These are phyloP conservation scores for Rhinatrema bivittatum DNA, from an alignment of 2,797 vertebrate genomes.

Conservation along the genomic window DNA sequence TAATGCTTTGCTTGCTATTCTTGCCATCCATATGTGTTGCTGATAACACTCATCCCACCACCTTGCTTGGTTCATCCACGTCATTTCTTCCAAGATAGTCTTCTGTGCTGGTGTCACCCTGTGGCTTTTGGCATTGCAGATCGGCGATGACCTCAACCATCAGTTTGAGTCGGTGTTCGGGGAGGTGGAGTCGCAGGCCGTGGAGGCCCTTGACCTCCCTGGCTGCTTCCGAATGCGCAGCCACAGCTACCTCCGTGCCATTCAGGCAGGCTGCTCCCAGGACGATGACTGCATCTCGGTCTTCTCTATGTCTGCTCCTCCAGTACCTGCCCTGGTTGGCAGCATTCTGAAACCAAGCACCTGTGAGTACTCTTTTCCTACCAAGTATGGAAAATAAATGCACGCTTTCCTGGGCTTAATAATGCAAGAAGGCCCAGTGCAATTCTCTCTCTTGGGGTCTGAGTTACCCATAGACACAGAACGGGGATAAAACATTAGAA, in stretches of 20 bases:
- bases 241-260: conserved; percentile 97
- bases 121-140: conserved; percentile 42
- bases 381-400: not conserved
- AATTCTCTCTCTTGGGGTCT: too few relatives aligned
- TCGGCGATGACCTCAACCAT: conserved; percentile 86
- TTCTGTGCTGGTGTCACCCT: too few relatives aligned
- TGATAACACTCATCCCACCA: too few relatives aligned
- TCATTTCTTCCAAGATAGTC: too few relatives aligned
- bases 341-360: conserved; percentile 76
- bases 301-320: conserved; percentile 83
- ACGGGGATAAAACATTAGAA: too few relatives aligned
- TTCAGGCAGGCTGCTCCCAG: conserved; percentile 96
- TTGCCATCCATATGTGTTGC: too few relatives aligned
- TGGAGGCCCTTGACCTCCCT: conserved; percentile 93
- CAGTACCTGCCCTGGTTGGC: conserved; percentile 65
- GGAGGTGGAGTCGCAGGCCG: conserved; percentile 90
- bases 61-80: too few relatives aligned
- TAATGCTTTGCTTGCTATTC: too few relatives aligned
- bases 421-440: too few relatives aligned
- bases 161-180: conserved; percentile 95
- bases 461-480: too few relatives aligned
- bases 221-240: conserved; percentile 95
- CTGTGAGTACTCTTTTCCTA: conserved; percentile 63
- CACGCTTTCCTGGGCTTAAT: too few relatives aligned
- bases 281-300: conserved; percentile 96